phyloP scores from a whole-genome alignment of 2,888 invertebrate species.

The Dendrolimus pini region DNA sequence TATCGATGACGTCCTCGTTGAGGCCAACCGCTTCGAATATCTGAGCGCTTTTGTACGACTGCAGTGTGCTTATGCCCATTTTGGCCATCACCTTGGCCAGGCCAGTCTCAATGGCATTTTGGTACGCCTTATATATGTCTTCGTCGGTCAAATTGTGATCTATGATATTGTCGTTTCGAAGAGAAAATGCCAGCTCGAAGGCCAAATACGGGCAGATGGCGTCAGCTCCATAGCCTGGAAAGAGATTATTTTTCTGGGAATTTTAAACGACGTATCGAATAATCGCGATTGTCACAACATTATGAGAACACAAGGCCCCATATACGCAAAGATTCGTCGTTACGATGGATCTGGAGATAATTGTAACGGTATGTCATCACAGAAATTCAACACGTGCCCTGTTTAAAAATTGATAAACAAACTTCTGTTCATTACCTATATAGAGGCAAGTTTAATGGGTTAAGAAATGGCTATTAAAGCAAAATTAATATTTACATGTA shows the following conservation, averaged over 20 bases:
- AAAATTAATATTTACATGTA: too few species aligned
- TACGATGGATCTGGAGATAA: too few species aligned
- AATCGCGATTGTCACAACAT: not conserved
- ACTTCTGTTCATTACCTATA: too few species aligned
- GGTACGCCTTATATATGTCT: conserved; percentile 90
- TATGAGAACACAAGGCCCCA: not conserved
- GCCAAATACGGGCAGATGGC: conserved; percentile 98
- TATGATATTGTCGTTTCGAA: conserved; percentile 91
- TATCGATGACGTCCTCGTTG: conserved; percentile 93
- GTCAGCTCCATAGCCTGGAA: conserved; percentile 92
- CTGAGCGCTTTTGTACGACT: conserved; percentile 99
- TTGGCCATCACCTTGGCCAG: conserved; percentile 90
- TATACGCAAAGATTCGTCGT: too few species aligned
- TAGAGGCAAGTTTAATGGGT: too few species aligned
- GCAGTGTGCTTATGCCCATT: conserved; percentile 99
- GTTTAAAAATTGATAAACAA: too few species aligned
- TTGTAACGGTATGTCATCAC: too few species aligned
- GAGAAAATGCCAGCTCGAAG: conserved; percentile 92
- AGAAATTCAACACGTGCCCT: too few species aligned
- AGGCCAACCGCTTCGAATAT: conserved; percentile 99
- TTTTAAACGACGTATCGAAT: too few species aligned
- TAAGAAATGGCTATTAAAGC: too few species aligned
- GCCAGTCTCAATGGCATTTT: conserved; percentile 93
- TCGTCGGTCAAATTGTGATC: conserved; percentile 86
- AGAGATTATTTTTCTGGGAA: not conserved